These are phyloP conservation scores for Colaptes auratus DNA, from an alignment of 2,113 vertebrate genomes.

Conservation along the genomic window DNA sequence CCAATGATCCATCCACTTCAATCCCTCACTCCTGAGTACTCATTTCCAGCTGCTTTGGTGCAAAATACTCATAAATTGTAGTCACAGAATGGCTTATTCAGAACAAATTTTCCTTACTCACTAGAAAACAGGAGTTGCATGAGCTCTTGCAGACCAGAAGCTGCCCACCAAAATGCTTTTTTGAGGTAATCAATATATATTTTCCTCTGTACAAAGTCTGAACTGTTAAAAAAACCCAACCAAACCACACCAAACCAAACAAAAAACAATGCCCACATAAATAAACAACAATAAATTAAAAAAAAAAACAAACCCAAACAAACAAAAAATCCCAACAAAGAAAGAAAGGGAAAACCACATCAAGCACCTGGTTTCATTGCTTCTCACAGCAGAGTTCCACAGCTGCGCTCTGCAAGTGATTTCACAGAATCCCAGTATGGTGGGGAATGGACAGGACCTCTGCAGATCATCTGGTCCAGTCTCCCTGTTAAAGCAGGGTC, in stretches of 20 bases:
- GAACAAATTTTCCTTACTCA: background rate
- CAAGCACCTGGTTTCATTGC: background rate
- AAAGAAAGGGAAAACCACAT: background rate
- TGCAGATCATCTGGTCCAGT: no score
- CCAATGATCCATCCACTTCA: background rate
- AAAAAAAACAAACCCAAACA: accelerated
- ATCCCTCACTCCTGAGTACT: background rate
- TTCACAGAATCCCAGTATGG: background rate
- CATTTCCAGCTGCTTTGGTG: slow-evolving; percentile 3
- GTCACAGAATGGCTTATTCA: background rate
- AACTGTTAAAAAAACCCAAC: background rate
- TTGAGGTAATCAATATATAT: background rate
- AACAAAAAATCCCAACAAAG: no score
- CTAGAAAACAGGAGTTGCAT: background rate
- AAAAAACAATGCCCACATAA: no score
- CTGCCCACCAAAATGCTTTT: background rate
- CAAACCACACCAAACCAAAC: no score
- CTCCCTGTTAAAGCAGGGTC: no score
- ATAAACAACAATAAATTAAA: no score
- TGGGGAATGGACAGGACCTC: no score
- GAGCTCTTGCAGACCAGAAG: background rate
- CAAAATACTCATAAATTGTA: background rate
- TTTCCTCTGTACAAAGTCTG: background rate
- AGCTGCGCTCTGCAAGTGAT: background rate
- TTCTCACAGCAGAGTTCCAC: background rate